Evolutionary conservation across 2,113 vertebrate species (phyloP).

Genomic region (Aegotheles bennettii): DNA sequence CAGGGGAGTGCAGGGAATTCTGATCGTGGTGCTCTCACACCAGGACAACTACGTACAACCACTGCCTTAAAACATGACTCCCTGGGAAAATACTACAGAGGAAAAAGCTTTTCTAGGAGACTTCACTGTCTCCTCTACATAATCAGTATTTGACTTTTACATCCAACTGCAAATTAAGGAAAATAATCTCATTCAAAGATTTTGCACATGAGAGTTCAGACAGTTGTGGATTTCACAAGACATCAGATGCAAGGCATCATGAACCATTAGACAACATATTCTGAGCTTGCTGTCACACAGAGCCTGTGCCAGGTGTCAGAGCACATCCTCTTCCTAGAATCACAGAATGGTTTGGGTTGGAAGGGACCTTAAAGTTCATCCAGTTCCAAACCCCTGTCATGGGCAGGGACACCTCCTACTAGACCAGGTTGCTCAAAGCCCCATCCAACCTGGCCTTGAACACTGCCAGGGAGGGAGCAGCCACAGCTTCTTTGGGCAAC

Average conservation of each 20-base stretch:
- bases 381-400: too few species aligned
- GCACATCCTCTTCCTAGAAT: accelerated
- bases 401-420: too few species aligned
- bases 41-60: accelerated
- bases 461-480: too few species aligned
- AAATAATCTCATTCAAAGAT: not conserved
- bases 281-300: not conserved
- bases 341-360: too few species aligned
- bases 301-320: not conserved
- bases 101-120: not conserved
- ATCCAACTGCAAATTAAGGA: not conserved
- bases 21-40: too few species aligned
- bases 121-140: not conserved
- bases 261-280: not conserved
- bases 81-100: not conserved
- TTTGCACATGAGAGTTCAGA: accelerated
- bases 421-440: too few species aligned
- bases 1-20: too few species aligned
- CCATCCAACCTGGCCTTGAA: too few species aligned
- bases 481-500: too few species aligned
- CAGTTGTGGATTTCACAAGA: accelerated
- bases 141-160: not conserved
- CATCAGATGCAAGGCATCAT: accelerated
- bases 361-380: too few species aligned
- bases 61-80: not conserved